Conservation (phyloP, 1,140 invertebrate species). For the Antheraea pernyi region DNA sequence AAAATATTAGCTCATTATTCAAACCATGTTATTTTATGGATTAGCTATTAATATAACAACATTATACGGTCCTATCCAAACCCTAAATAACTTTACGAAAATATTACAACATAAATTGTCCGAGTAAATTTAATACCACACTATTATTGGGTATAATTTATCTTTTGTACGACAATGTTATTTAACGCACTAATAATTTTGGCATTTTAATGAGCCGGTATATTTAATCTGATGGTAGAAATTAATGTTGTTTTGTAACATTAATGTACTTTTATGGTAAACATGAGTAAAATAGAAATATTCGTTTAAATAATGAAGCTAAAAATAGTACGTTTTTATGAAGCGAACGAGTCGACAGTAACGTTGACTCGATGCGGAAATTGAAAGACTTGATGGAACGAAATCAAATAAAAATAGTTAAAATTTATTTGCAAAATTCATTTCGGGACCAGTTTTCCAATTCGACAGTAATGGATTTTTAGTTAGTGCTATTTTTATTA, state of each 20-base stretch:
- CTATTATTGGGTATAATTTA: background rate
- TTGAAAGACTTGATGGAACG: background rate
- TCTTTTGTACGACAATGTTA: background rate
- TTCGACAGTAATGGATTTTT: too few relatives aligned
- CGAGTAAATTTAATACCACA: background rate
- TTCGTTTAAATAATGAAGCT: background rate
- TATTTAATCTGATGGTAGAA: background rate
- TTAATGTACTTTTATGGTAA: background rate
- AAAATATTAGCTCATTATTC: background rate
- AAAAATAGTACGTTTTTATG: background rate
- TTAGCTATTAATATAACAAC: background rate
- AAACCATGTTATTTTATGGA: background rate
- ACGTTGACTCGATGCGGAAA: background rate
- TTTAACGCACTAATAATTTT: slow-evolving; percentile 2
- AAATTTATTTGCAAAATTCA: background rate
- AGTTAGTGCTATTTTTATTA: too few relatives aligned
- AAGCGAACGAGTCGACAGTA: background rate
- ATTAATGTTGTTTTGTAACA: background rate
- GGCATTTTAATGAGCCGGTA: background rate
- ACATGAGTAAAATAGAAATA: background rate
- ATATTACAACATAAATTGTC: background rate
- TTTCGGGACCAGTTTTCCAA: background rate
- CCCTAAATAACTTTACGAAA: background rate
- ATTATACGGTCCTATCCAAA: background rate
- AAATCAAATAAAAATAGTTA: background rate